These are phyloP conservation scores for Alosa sapidissima DNA, from an alignment of 2,797 vertebrate genomes.

Conservation along the genomic window DNA sequence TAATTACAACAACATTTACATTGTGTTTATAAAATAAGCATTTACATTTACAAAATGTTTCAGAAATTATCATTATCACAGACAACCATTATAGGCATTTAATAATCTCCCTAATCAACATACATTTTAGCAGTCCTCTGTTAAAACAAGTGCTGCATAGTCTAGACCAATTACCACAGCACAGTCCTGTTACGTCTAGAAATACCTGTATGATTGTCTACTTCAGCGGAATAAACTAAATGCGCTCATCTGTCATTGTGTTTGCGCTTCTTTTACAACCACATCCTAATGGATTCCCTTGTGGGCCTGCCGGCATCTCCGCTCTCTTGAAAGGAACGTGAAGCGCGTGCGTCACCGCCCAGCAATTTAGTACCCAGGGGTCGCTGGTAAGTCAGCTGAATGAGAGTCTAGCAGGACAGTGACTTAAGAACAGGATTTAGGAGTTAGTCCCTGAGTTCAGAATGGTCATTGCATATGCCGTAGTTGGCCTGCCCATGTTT, in stretches of 20 bases:
- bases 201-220: neutral
- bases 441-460: constrained; percentile 32
- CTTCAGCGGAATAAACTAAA: neutral
- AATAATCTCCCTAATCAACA: too few species aligned
- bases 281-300: constrained; percentile 16
- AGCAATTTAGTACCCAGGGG: constrained; percentile 33
- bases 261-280: neutral
- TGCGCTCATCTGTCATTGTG: neutral
- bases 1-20: too few species aligned
- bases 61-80: too few species aligned
- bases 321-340: constrained; percentile 24
- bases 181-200: too few species aligned
- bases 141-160: neutral
- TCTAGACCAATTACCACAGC: neutral
- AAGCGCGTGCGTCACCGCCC: constrained; percentile 28
- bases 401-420: neutral
- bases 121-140: too few species aligned
- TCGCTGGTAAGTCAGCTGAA: constrained; percentile 14
- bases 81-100: too few species aligned
- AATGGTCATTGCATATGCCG: constrained; percentile 35
- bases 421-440: constrained; percentile 33
- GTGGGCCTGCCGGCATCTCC: neutral
- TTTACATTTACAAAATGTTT: too few species aligned
- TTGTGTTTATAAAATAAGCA: too few species aligned
- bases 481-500: constrained; percentile 23